phyloP scores from a whole-genome alignment of 2,113 vertebrate species.

The Xenus cinereus region DNA sequence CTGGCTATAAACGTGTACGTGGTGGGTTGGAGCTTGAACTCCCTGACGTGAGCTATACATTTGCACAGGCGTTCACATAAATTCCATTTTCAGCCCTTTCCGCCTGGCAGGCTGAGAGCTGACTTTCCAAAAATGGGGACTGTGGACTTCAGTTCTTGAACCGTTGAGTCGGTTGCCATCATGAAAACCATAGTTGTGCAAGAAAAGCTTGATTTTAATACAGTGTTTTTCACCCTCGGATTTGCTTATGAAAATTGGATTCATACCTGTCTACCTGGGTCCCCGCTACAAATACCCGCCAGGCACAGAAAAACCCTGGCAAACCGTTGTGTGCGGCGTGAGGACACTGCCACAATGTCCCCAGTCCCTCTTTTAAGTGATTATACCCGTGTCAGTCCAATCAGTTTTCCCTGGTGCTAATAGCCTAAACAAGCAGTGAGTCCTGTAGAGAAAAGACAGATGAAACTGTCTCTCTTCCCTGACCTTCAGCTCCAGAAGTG shows the following conservation, averaged over 20 bases:
- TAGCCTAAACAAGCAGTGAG: conserved; percentile 20
- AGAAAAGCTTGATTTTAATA: not conserved
- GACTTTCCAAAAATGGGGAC: not conserved
- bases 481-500: not conserved
- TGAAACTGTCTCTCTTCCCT: not conserved
- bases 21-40: not conserved
- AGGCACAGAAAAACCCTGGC: not conserved
- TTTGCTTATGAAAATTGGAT: not conserved
- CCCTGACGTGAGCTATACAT: not conserved
- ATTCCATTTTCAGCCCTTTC: not conserved
- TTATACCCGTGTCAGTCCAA: not conserved
- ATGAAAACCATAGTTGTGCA: not conserved
- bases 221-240: not conserved
- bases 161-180: not conserved
- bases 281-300: not conserved
- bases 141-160: not conserved
- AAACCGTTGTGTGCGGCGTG: not conserved
- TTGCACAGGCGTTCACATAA: not conserved
- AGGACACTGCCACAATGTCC: not conserved
- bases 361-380: not conserved
- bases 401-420: conserved; percentile 4
- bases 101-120: not conserved
- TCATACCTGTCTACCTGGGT: not conserved
- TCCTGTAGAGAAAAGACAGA: conserved; percentile 37
- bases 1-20: not conserved